These are phyloP conservation scores for Ormyrus rosae DNA, from an alignment of 2,888 invertebrate genomes.

Conservation along the genomic window DNA sequence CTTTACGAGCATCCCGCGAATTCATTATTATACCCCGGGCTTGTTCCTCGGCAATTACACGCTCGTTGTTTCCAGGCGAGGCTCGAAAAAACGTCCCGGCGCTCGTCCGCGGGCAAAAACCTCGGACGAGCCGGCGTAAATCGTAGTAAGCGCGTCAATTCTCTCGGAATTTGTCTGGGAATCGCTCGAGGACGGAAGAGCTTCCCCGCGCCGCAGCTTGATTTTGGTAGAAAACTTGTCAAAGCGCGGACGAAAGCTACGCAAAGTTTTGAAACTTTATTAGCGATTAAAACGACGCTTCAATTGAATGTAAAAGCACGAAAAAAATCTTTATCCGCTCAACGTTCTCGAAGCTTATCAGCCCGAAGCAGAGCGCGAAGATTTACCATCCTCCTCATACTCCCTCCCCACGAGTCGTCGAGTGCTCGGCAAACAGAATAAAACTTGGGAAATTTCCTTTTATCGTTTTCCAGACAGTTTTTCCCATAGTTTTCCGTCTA, in stretches of 20 bases:
- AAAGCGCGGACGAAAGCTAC: too few species aligned
- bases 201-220: not conserved
- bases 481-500: slow-evolving; percentile 28
- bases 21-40: not conserved
- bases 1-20: not conserved
- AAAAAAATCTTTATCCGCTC: not conserved
- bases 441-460: slow-evolving; percentile 14
- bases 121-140: too few species aligned
- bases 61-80: too few species aligned
- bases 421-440: slow-evolving; percentile 23
- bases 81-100: too few species aligned
- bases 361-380: too few species aligned
- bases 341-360: not conserved
- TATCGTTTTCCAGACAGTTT: slow-evolving; percentile 23
- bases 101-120: too few species aligned
- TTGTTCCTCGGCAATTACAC: not conserved
- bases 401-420: not conserved
- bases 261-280: too few species aligned
- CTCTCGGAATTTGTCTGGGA: too few species aligned
- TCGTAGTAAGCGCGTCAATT: not conserved
- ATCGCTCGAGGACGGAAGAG: too few species aligned
- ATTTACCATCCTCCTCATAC: too few species aligned
- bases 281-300: too few species aligned
- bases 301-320: too few species aligned
- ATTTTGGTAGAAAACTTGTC: not conserved